These are phyloP conservation scores for zebrafish (Danio rerio) DNA, from an alignment of 2,113 vertebrate species.

Conservation along the genomic window DNA sequence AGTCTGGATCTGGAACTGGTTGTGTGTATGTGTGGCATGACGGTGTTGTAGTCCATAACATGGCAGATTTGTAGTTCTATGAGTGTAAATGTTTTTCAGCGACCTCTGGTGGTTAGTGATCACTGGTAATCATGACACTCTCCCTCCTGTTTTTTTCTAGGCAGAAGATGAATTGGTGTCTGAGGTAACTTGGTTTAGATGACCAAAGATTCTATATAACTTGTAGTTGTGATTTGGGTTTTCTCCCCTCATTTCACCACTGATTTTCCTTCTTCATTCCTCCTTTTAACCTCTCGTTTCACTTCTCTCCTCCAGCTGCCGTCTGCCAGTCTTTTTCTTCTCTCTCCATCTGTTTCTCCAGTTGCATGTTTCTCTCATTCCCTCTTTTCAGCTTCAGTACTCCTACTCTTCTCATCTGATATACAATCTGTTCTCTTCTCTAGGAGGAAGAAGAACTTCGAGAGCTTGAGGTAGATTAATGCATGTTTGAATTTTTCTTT, in stretches of 20 bases:
- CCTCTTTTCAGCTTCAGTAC: slow-evolving; percentile 58
- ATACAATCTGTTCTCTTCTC: slow-evolving; percentile 64
- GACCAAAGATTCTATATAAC: slow-evolving; percentile 12
- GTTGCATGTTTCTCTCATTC: slow-evolving; percentile 53
- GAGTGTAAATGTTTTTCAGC: too few relatives aligned
- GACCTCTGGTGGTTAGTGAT: too few relatives aligned
- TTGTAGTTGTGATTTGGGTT: background rate
- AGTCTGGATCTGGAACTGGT: too few relatives aligned
- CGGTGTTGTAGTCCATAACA: too few relatives aligned
- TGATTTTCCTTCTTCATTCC: slow-evolving; percentile 24
- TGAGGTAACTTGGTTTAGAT: slow-evolving; percentile 72
- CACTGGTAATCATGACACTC: too few relatives aligned
- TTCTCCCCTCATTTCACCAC: background rate
- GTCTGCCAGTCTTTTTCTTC: slow-evolving; percentile 58
- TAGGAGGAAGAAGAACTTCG: slow-evolving; percentile 81
- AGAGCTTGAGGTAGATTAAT: slow-evolving; percentile 78
- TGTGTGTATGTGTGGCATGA: too few relatives aligned
- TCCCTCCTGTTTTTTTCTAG: slow-evolving; percentile 65
- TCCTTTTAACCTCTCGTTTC: slow-evolving; percentile 60
- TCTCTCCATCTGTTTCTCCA: slow-evolving; percentile 38
- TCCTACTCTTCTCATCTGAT: slow-evolving; percentile 56
- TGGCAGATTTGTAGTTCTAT: too few relatives aligned
- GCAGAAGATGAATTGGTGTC: slow-evolving; percentile 78
- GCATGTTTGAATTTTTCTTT: slow-evolving; percentile 18
- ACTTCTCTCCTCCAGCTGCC: slow-evolving; percentile 65